Percentiles rank a stretch among this genome's conserved stretches.
These are phyloP conservation scores for Aphyosemion australe DNA, from an alignment of 2,113 vertebrate genomes.

Conservation along the genomic window DNA sequence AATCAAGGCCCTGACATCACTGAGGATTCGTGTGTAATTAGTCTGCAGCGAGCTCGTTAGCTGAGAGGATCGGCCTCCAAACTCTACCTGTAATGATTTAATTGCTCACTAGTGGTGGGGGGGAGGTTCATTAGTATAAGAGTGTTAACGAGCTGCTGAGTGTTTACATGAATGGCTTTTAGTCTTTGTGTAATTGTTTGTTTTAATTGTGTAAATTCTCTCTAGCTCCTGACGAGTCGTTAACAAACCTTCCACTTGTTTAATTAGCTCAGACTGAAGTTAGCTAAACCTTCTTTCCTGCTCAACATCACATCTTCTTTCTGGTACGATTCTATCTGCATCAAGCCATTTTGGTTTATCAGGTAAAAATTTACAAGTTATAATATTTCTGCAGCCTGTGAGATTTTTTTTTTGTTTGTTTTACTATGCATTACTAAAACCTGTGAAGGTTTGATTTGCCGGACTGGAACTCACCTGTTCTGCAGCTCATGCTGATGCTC, in stretches of 20 bases:
- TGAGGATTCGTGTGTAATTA: too few relatives aligned
- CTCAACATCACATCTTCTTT: neutral
- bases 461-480: too few relatives aligned
- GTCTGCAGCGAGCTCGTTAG: neutral
- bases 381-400: too few relatives aligned
- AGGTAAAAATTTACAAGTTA: too few relatives aligned
- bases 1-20: too few relatives aligned
- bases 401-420: too few relatives aligned
- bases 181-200: slow-evolving; percentile 12
- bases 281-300: neutral
- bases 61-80: neutral
- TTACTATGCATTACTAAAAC: too few relatives aligned
- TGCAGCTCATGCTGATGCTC: too few relatives aligned
- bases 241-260: neutral
- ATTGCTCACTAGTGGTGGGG: neutral
- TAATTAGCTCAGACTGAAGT: neutral
- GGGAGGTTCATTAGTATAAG: neutral
- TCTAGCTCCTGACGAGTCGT: neutral
- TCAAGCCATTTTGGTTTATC: too few relatives aligned
- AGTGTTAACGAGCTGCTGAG: slow-evolving; percentile 28
- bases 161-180: slow-evolving; percentile 16
- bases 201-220: neutral
- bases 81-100: slow-evolving; percentile 17
- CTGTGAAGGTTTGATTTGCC: too few relatives aligned
- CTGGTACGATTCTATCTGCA: too few relatives aligned